Evolutionary conservation across 2,113 vertebrate genomes (phyloP).

Genomic region (Butastur rufipennis): DNA sequence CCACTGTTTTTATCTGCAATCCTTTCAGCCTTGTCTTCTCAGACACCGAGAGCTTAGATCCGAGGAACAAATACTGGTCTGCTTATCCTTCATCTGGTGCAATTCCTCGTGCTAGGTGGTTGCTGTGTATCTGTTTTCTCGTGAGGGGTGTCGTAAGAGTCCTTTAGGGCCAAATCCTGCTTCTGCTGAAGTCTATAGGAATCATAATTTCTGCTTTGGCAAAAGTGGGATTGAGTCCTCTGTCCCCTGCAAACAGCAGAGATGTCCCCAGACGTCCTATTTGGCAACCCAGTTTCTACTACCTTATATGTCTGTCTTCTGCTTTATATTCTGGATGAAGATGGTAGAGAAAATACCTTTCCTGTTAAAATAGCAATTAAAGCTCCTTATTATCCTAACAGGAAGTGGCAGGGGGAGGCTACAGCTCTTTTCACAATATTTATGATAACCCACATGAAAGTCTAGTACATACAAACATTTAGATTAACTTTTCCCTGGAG

Average conservation of each 20-base stretch:
- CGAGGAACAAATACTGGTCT: neutral
- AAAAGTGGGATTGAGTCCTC: neutral
- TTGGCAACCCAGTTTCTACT: neutral
- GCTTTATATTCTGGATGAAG: neutral
- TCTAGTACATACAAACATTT: neutral
- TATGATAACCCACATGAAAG: slow-evolving; percentile 29
- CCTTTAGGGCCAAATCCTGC: neutral
- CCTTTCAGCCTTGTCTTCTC: neutral
- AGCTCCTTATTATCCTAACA: neutral
- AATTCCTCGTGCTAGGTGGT: neutral
- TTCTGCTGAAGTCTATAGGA: neutral
- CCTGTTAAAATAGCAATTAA: neutral
- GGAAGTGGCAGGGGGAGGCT: neutral
- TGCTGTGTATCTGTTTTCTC: neutral
- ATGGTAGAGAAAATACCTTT: slow-evolving; percentile 5
- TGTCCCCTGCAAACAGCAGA: neutral
- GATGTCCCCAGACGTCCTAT: neutral
- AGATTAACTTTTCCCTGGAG: neutral
- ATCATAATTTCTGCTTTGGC: neutral
- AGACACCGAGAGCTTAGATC: neutral
- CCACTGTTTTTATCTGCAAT: neutral
- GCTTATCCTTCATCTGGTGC: neutral
- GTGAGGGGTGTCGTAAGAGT: neutral
- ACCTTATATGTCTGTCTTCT: neutral
- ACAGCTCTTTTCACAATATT: neutral